Conservation (phyloP, 2,113 vertebrate genomes). For the Oophaga pumilio region DNA sequence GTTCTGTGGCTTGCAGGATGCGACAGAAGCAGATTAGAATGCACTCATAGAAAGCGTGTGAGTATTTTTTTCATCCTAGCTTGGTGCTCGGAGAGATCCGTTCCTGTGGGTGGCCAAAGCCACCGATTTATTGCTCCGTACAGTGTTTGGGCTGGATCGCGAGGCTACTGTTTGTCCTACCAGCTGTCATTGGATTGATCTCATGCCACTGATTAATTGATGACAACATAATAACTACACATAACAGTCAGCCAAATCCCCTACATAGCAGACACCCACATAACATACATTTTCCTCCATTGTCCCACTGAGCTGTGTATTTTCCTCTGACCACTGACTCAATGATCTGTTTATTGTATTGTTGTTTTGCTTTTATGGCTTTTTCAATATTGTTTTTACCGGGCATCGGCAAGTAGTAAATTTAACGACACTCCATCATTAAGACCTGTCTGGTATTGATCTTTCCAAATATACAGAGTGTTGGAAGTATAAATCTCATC, state of each 20-base stretch:
- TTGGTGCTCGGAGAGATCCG: background rate
- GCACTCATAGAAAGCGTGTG: background rate
- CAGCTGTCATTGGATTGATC: constrained; percentile 33
- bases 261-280: constrained; percentile 10
- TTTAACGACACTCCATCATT: constrained; percentile 29
- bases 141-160: constrained; percentile 10
- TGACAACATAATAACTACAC: constrained; percentile 17
- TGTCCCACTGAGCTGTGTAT: background rate
- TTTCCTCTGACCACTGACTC: background rate
- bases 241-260: background rate
- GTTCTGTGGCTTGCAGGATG: background rate
- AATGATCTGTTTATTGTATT: constrained; percentile 18
- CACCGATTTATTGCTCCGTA: constrained; percentile 7
- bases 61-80: background rate
- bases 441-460: constrained; percentile 34
- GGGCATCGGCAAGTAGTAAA: constrained; percentile 13
- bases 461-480: background rate
- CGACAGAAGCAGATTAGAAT: background rate
- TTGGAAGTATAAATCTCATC: constrained; percentile 24
- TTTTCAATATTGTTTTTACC: background rate
- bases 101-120: background rate
- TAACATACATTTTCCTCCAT: background rate
- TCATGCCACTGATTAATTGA: constrained; percentile 33
- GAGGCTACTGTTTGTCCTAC: constrained; percentile 16
- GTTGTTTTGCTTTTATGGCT: constrained; percentile 26